Percentiles rank a stretch among this genome's conserved stretches.
phyloP scores from a whole-genome alignment of 1,140 invertebrate genomes.

The Nephotettix cincticeps region DNA sequence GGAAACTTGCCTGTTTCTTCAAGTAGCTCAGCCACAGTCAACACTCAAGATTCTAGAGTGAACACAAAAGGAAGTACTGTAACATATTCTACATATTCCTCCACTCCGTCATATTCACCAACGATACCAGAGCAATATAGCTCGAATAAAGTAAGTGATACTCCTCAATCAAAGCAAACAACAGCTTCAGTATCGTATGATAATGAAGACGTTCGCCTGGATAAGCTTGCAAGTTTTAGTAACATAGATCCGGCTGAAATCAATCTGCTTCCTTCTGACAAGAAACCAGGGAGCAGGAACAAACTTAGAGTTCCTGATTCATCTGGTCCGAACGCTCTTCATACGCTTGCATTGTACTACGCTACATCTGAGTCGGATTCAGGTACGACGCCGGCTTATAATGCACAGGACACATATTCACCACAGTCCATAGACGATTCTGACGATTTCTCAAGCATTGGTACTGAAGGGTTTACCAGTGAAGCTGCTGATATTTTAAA shows the following conservation, averaged over 20 bases:
- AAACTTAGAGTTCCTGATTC: slow-evolving; percentile 45
- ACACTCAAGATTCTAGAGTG: neutral
- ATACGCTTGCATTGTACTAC: slow-evolving; percentile 75
- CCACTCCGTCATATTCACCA: neutral
- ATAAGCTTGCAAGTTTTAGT: slow-evolving; percentile 16
- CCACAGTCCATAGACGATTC: neutral
- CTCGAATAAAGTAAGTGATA: neutral
- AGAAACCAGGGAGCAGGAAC: neutral
- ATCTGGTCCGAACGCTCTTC: slow-evolving; percentile 69
- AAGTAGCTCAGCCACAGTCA: neutral
- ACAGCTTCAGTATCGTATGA: neutral
- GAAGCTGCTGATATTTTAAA: too few relatives aligned
- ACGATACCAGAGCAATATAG: neutral
- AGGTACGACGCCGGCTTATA: slow-evolving; percentile 12
- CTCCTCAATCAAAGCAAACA: neutral
- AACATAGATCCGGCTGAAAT: slow-evolving; percentile 13
- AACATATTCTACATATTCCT: neutral
- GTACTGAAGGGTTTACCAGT: too few relatives aligned
- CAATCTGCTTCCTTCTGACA: neutral
- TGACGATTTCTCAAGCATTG: neutral
- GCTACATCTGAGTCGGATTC: slow-evolving; percentile 53
- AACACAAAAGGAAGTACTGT: neutral
- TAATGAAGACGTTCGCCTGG: neutral
- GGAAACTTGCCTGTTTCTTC: neutral
- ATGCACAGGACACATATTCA: neutral